phyloP scores from a whole-genome alignment of 2,797 vertebrate genomes.

The Masticophis lateralis region DNA sequence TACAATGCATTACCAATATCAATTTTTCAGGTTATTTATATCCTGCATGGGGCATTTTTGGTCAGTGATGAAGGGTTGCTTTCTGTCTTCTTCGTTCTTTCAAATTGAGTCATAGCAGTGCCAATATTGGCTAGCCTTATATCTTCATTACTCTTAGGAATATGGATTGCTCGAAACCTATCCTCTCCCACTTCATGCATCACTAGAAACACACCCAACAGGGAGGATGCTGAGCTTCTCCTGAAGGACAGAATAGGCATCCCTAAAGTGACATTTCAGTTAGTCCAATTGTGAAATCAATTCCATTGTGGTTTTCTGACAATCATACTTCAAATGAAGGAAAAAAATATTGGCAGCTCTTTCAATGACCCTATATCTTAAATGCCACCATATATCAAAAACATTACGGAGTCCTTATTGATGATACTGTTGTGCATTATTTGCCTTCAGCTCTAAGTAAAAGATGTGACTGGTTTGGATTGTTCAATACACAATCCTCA shows the following conservation, averaged over 20 bases:
- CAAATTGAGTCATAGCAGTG: constrained; percentile 33
- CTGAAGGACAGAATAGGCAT: background rate
- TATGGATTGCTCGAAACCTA: background rate
- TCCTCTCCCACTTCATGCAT: constrained; percentile 21
- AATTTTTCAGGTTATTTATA: constrained; percentile 43
- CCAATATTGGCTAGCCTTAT: constrained; percentile 21
- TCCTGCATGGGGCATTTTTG: constrained; percentile 22
- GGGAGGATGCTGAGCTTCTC: background rate
- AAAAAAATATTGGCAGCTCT: constrained; percentile 15
- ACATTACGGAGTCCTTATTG: constrained; percentile 16
- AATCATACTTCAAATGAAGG: constrained; percentile 31
- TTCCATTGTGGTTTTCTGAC: constrained; percentile 7
- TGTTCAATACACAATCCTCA: background rate
- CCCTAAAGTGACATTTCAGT: background rate
- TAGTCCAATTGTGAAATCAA: constrained; percentile 10
- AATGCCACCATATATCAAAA: constrained; percentile 26
- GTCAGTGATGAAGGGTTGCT: constrained; percentile 6
- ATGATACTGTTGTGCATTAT: constrained; percentile 26
- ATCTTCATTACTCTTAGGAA: constrained; percentile 38
- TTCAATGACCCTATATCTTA: constrained; percentile 28
- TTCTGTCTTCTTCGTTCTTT: constrained; percentile 29
- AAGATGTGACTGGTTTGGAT: constrained; percentile 6
- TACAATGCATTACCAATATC: constrained; percentile 18
- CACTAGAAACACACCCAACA: background rate
- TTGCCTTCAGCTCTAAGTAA: constrained; percentile 28